Percentiles rank a stretch among this genome's conserved stretches.
Conservation (phyloP, 2,113 vertebrate species). For the Seriola rivoliana region DNA sequence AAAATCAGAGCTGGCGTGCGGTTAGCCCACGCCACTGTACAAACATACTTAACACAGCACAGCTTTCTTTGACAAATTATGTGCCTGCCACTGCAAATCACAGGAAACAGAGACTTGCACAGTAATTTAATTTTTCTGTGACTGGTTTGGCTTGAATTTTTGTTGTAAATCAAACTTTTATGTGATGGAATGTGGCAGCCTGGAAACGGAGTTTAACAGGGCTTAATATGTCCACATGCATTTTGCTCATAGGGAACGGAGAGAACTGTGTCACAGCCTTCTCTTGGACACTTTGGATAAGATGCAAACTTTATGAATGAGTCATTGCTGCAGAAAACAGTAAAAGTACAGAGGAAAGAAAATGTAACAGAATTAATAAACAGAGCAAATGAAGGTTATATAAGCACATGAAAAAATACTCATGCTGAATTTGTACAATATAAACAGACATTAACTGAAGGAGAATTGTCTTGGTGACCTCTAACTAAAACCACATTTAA, state of each 20-base stretch:
- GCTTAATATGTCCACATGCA: conserved; percentile 17
- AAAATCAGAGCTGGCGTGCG: conserved; percentile 78
- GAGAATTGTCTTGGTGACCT: conserved; percentile 30
- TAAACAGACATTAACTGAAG: conserved; percentile 12
- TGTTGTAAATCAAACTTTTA: conserved; percentile 55
- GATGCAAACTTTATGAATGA: not conserved
- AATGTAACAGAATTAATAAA: not conserved
- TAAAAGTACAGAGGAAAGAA: not conserved
- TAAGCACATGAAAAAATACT: not conserved
- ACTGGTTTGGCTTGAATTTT: conserved; percentile 33
- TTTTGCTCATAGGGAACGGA: not conserved
- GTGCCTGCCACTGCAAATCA: conserved; percentile 51
- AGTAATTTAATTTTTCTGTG: conserved; percentile 37
- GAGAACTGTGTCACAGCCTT: not conserved
- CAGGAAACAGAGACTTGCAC: conserved; percentile 42
- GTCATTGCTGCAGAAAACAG: not conserved
- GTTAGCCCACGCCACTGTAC: conserved; percentile 70
- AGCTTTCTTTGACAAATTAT: conserved; percentile 70
- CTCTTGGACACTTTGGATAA: not conserved
- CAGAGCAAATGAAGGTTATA: not conserved
- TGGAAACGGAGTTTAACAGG: conserved; percentile 36
- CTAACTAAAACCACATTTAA: conserved; percentile 46
- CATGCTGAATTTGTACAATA: not conserved
- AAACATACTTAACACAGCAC: conserved; percentile 71
- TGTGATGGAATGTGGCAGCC: conserved; percentile 48